Evolutionary conservation across 1,140 invertebrate species (phyloP).

Genomic region (Brachionus rubens): DNA sequence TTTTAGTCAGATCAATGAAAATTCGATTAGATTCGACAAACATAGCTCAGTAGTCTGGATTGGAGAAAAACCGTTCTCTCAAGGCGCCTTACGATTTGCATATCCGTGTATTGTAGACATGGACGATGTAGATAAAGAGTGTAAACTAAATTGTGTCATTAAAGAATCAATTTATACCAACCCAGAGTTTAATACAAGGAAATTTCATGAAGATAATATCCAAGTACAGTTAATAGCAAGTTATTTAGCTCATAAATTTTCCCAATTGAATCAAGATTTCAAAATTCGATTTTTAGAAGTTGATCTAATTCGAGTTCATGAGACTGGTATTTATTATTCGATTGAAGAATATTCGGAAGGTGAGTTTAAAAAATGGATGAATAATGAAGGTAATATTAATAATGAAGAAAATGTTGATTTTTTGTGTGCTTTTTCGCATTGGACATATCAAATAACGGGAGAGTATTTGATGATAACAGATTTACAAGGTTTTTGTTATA

Average conservation of each 20-base stretch:
- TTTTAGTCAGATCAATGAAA: too few relatives aligned
- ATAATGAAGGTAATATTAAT: background rate
- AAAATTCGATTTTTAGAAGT: background rate
- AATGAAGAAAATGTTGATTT: background rate
- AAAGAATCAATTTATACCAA: too few relatives aligned
- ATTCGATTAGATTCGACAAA: too few relatives aligned
- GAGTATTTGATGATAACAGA: background rate
- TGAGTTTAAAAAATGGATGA: background rate
- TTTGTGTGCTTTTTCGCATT: background rate
- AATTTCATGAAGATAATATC: background rate
- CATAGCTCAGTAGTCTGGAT: too few relatives aligned
- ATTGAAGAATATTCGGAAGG: background rate
- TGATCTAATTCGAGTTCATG: background rate
- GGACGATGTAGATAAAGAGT: too few relatives aligned
- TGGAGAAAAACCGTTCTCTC: too few relatives aligned
- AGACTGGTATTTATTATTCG: background rate
- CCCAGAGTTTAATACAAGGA: background rate
- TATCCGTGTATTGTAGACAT: too few relatives aligned
- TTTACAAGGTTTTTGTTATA: background rate
- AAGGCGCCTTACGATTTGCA: too few relatives aligned
- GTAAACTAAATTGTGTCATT: too few relatives aligned
- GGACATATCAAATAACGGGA: background rate
- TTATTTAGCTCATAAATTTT: background rate
- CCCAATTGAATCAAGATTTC: background rate
- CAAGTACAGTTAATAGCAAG: background rate